Evolutionary conservation across 1,140 invertebrate genomes (phyloP).

Genomic region (Bombus breviceps): DNA sequence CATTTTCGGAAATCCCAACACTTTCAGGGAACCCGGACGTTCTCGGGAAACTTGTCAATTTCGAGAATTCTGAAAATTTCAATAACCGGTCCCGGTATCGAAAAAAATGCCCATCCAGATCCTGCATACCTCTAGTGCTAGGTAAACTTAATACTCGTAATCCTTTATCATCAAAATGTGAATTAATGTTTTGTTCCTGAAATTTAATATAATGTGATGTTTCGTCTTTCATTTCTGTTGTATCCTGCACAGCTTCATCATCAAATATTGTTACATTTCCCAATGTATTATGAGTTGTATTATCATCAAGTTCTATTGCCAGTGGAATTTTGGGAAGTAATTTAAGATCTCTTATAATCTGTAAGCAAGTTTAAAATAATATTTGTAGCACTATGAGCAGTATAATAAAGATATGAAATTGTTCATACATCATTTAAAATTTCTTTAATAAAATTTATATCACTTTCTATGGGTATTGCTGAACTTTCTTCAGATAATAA

Average conservation of each 20-base stretch:
- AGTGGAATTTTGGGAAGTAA: constrained; percentile 28
- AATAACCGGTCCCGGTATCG: too few species aligned
- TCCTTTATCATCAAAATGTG: neutral
- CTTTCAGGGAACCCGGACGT: too few species aligned
- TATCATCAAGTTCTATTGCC: constrained; percentile 19
- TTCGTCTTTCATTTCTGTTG: constrained; percentile 36
- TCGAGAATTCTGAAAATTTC: too few species aligned
- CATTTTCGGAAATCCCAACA: too few species aligned
- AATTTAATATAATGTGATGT: constrained; percentile 47
- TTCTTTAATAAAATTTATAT: constrained; percentile 53
- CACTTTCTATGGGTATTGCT: constrained; percentile 36
- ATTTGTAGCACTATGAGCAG: neutral
- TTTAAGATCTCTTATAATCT: constrained; percentile 58
- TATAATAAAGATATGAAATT: constrained; percentile 1
- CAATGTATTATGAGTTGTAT: constrained; percentile 53
- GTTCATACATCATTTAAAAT: constrained; percentile 64
- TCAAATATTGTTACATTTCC: constrained; percentile 38
- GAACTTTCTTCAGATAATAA: constrained; percentile 54
- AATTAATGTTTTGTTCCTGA: neutral
- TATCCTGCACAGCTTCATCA: neutral
- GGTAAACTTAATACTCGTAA: constrained; percentile 20
- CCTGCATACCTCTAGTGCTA: too few species aligned
- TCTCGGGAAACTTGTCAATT: too few species aligned
- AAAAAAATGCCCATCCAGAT: too few species aligned
- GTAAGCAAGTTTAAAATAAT: constrained; percentile 7